Conservation (phyloP, 2,888 invertebrate species). For the Pilophorus perplexus region DNA sequence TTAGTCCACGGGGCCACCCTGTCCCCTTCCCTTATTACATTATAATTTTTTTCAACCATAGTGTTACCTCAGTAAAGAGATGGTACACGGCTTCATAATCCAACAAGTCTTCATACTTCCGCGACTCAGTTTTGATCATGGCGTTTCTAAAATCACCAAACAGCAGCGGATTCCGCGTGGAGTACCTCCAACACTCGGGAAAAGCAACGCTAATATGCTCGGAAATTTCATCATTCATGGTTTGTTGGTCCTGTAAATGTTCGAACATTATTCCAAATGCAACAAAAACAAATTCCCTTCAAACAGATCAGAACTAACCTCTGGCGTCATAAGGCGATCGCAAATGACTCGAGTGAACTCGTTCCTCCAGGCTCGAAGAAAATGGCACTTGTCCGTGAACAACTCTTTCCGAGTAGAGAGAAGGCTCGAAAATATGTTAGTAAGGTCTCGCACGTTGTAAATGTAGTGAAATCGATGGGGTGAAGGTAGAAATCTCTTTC, state of each 20-base stretch:
- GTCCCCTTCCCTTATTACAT: no score
- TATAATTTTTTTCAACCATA: no score
- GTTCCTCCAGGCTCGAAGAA: constrained; percentile 86
- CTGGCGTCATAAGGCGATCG: constrained; percentile 73
- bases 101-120: constrained; percentile 83
- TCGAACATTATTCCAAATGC: no score
- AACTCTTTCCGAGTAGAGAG: constrained; percentile 70
- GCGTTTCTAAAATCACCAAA: constrained; percentile 89
- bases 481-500: constrained; percentile 72
- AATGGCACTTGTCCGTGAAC: constrained; percentile 66
- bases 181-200: constrained; percentile 65
- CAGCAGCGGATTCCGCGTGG: constrained; percentile 75
- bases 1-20: no score
- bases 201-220: constrained; percentile 20
- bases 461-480: constrained; percentile 94
- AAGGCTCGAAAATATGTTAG: constrained; percentile 78
- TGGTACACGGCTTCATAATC: constrained; percentile 88
- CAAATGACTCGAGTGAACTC: constrained; percentile 84
- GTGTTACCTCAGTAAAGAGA: constrained; percentile 59
- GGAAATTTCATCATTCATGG: constrained; percentile 2
- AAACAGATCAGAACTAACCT: no score
- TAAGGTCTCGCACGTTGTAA: constrained; percentile 87
- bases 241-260: constrained; percentile 33
- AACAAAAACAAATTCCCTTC: no score
- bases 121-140: constrained; percentile 70